phyloP scores from a whole-genome alignment of 2,888 invertebrate species.

The Phoenoteleia sp. region DNA sequence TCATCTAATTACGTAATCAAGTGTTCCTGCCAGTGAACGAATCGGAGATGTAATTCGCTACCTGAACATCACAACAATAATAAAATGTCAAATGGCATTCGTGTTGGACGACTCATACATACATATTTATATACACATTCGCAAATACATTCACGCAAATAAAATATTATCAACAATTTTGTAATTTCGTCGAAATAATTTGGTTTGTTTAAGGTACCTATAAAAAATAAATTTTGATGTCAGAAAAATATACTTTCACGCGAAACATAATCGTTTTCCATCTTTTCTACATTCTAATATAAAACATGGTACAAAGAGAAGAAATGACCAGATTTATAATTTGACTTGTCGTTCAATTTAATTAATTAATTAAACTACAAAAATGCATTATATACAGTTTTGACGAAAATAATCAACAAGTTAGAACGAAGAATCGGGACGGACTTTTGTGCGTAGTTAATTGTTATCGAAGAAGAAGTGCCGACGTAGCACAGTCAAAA shows the following conservation, averaged over 20 bases:
- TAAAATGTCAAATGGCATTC: conserved; percentile 66
- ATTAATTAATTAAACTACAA: conserved; percentile 56
- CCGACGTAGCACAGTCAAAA: conserved; percentile 61
- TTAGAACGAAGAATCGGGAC: conserved; percentile 42
- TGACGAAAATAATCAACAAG: conserved; percentile 46
- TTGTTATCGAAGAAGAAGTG: conserved; percentile 57
- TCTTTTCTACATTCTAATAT: conserved; percentile 51
- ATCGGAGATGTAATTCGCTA: conserved; percentile 27
- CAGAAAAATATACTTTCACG: conserved; percentile 19
- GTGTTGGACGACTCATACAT: conserved; percentile 34
- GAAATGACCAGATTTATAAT: conserved; percentile 69
- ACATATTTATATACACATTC: conserved; percentile 59
- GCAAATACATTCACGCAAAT: conserved; percentile 28
- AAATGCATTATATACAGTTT: conserved; percentile 65
- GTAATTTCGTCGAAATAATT: conserved; percentile 46
- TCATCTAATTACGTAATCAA: conserved; percentile 34
- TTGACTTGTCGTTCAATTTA: conserved; percentile 68
- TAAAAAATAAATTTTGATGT: conserved; percentile 36
- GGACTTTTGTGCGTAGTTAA: conserved; percentile 45
- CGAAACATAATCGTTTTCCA: conserved; percentile 35
- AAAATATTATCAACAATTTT: conserved; percentile 18
- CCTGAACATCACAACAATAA: conserved; percentile 51
- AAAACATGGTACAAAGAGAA: conserved; percentile 44
- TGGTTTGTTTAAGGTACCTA: too few relatives aligned
- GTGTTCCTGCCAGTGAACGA: conserved; percentile 10